Evolutionary conservation across 2,888 invertebrate species (phyloP), one percentile per base, ranked within the genome.

Genomic region (Halictus quadricinctus): DNA sequence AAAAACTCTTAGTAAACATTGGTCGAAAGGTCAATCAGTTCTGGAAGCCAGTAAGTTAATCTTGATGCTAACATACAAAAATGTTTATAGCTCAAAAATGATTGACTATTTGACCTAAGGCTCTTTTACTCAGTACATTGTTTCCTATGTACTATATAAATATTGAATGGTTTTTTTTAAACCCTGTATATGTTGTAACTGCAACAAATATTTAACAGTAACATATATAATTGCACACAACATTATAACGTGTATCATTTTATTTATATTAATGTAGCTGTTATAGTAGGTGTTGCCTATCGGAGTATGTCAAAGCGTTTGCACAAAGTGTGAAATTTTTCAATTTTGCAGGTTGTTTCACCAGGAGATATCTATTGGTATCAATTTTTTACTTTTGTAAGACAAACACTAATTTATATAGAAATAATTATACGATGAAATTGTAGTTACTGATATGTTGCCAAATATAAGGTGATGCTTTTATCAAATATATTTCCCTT

Each of bases 391-490:
- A 84, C 79, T 81, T 76, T 85, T 84, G 75, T 77, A 86, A 87
- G 64, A 89, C 83, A 80, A 83, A 70, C 80, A 89, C 72, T 89
- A 87, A 89, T 82, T 87, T 88, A 89, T 89, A 87, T 79, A 81
- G 79, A 81, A 76, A 48, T 89, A 88, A 85, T 72, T 85, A 78
- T 89, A 90, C 86, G 82, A 87, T 83, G 87, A 80, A 80, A 83
- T 85, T 82, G 85, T 86, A 88, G 86, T 89, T 89, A 89, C 88
- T 87, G 84, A 90, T 91, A 88, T 88, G 90, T 90, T 92, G 92
- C 92, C 92, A 92, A 92, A 91, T 91, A 92, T 89, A 91, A 89
- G 89, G 89, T 91, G 89, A 91, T 91, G 91, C 90, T 90, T 91
- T 90, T 89, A 85, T 86, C 73, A 87, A 81, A 73, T 72, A 60